A percentile compares a stretch with the other conserved stretches of the same genome.
Conservation (phyloP, 2,888 invertebrate genomes). For the Yponomeuta cagnagella region DNA sequence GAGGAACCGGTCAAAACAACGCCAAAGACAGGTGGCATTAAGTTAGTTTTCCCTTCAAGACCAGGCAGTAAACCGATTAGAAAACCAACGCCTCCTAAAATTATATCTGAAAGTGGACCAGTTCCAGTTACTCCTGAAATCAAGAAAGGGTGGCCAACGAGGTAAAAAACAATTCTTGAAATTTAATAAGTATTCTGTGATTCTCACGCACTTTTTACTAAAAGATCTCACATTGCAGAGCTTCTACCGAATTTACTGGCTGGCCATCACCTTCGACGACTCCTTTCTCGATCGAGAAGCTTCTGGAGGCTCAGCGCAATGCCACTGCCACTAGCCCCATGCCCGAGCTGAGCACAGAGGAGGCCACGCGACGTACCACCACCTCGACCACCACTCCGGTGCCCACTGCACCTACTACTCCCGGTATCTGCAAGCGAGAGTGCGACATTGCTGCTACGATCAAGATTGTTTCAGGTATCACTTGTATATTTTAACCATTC, state of each 20-base stretch:
- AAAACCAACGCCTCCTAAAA: constrained; percentile 72
- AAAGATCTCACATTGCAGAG: constrained; percentile 61
- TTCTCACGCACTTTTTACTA: constrained; percentile 12
- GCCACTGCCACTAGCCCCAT: constrained; percentile 77
- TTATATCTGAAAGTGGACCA: constrained; percentile 53
- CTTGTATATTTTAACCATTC: too few species aligned
- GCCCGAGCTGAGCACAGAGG: constrained; percentile 56
- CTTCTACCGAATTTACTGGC: constrained; percentile 92
- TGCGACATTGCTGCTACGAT: constrained; percentile 92
- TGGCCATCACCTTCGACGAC: constrained; percentile 94
- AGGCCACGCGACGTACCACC: constrained; percentile 68
- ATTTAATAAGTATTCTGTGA: constrained; percentile 9
- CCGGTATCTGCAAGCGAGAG: constrained; percentile 84
- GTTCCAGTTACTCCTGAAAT: constrained; percentile 78
- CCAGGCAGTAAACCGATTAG: constrained; percentile 79
- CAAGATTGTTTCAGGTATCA: constrained; percentile 82
- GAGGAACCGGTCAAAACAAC: constrained; percentile 33
- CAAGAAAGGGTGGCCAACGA: constrained; percentile 89
- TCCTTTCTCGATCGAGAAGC: constrained; percentile 88
- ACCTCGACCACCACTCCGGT: constrained; percentile 81
- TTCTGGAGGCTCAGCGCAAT: constrained; percentile 80
- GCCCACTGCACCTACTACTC: constrained; percentile 85
- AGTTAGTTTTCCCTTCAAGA: constrained; percentile 87
- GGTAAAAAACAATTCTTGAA: constrained; percentile 60
- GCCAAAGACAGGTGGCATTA: constrained; percentile 65